Evolutionary conservation across 2,888 invertebrate species (phyloP).

Genomic region (Pollenia angustigena): DNA sequence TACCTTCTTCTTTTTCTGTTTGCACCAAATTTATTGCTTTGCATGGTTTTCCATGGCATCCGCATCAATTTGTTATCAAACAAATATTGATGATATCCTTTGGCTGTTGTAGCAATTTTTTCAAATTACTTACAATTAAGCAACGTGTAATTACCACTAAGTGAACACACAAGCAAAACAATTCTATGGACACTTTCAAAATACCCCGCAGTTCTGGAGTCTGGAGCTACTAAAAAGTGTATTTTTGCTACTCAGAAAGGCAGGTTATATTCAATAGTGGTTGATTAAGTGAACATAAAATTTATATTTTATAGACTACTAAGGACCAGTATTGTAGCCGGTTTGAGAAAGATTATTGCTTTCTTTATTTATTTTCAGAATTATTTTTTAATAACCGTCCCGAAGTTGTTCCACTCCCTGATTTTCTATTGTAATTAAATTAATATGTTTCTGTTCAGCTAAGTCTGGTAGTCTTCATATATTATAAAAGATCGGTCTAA

Average conservation of each 20-base stretch:
- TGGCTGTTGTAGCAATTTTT: constrained; percentile 72
- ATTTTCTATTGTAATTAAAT: too few species aligned
- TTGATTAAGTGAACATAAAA: too few species aligned
- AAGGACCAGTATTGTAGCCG: too few species aligned
- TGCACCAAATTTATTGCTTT: constrained; percentile 65
- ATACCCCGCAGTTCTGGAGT: not conserved
- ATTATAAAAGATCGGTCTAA: too few species aligned
- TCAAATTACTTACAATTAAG: constrained; percentile 73
- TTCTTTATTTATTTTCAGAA: too few species aligned
- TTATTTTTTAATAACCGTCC: too few species aligned
- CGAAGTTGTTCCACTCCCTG: too few species aligned
- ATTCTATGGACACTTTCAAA: not conserved
- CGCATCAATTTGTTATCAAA: constrained; percentile 71
- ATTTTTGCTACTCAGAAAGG: not conserved
- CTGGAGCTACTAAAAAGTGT: not conserved
- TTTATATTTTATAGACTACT: too few species aligned
- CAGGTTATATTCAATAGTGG: too few species aligned
- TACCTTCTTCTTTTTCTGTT: constrained; percentile 14
- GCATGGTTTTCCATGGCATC: constrained; percentile 59
- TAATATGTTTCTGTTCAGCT: too few species aligned
- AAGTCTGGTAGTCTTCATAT: too few species aligned
- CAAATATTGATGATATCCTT: constrained; percentile 72
- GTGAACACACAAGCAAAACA: not conserved
- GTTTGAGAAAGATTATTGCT: too few species aligned
- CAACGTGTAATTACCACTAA: constrained; percentile 68